phyloP scores from a whole-genome alignment of 2,113 vertebrate genomes.

The Cichladusa arquata region DNA sequence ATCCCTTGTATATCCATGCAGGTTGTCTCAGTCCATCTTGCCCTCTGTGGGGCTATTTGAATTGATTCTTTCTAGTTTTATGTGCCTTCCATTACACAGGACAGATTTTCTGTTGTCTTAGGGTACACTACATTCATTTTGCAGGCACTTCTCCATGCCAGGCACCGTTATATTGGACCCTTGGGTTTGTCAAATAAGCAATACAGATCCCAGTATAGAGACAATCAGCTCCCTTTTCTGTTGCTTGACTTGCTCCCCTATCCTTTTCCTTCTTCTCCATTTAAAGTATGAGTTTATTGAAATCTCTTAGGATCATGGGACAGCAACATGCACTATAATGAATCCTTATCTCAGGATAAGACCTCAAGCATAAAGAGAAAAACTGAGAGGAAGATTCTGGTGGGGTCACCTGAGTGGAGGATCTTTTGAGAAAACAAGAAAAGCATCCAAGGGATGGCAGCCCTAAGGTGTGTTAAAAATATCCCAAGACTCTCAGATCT shows the following conservation, averaged over 20 bases:
- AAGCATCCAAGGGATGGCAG: neutral
- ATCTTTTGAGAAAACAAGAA: neutral
- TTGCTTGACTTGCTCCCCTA: neutral
- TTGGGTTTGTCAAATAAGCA: neutral
- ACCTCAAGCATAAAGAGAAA: neutral
- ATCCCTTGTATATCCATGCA: neutral
- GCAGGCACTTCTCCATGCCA: neutral
- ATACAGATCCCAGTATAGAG: neutral
- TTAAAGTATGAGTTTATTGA: neutral
- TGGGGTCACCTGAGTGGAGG: neutral
- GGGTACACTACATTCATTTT: neutral
- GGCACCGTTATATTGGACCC: neutral
- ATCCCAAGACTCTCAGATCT: neutral
- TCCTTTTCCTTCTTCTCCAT: neutral
- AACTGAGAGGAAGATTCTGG: neutral
- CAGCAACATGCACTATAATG: neutral
- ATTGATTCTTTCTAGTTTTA: slow-evolving; percentile 27
- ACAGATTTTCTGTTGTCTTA: neutral
- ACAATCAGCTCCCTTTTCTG: neutral
- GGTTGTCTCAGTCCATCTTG: neutral
- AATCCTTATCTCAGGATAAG: neutral
- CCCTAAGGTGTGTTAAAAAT: neutral
- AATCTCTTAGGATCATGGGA: neutral
- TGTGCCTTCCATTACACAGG: neutral
- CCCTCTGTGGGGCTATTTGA: neutral